A percentile compares a stretch with the other conserved stretches of the same genome.
These are phyloP conservation scores for Bilobella aurantiaca DNA, from an alignment of 1,140 invertebrate genomes.

Conservation along the genomic window DNA sequence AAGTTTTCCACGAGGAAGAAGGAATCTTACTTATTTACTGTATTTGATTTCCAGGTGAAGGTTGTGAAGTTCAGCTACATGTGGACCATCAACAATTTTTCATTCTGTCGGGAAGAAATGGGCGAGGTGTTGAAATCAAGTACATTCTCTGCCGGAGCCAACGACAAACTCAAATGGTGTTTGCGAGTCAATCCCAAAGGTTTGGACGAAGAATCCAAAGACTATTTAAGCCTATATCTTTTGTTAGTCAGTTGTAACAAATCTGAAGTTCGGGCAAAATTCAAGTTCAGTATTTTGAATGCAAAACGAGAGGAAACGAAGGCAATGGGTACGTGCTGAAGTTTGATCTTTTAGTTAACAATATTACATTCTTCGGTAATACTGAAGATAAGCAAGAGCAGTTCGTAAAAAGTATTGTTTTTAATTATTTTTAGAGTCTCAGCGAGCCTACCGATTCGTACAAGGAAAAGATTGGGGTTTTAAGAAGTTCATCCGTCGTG, in stretches of 20 bases:
- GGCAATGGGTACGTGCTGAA: slow-evolving; percentile 46
- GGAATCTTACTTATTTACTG: too few relatives aligned
- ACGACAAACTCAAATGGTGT: slow-evolving; percentile 98
- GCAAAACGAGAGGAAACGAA: slow-evolving; percentile 99
- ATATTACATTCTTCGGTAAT: too few relatives aligned
- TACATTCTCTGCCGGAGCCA: slow-evolving; percentile 95
- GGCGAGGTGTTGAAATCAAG: slow-evolving; percentile 98
- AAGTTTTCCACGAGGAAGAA: too few relatives aligned
- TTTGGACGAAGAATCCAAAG: slow-evolving; percentile 98
- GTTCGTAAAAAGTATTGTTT: slow-evolving; percentile 1
- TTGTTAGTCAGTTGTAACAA: slow-evolving; percentile 98
- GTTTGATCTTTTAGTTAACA: neutral
- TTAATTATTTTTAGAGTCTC: slow-evolving; percentile 54
- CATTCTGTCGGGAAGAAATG: slow-evolving; percentile 99
- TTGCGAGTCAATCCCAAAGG: slow-evolving; percentile 94
- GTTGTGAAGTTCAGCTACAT: slow-evolving; percentile 99
- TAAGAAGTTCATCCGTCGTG: slow-evolving; percentile 94
- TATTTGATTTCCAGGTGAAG: slow-evolving; percentile 68
- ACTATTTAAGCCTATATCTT: slow-evolving; percentile 96
- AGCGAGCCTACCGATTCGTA: slow-evolving; percentile 93
- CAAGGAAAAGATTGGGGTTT: slow-evolving; percentile 99
- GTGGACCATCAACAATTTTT: slow-evolving; percentile 99
- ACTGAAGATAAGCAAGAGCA: too few relatives aligned
- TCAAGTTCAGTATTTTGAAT: slow-evolving; percentile 99
- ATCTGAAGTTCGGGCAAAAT: slow-evolving; percentile 98